These are phyloP conservation scores for Cetonia aurata DNA, from an alignment of 2,888 invertebrate species.

Conservation along the genomic window DNA sequence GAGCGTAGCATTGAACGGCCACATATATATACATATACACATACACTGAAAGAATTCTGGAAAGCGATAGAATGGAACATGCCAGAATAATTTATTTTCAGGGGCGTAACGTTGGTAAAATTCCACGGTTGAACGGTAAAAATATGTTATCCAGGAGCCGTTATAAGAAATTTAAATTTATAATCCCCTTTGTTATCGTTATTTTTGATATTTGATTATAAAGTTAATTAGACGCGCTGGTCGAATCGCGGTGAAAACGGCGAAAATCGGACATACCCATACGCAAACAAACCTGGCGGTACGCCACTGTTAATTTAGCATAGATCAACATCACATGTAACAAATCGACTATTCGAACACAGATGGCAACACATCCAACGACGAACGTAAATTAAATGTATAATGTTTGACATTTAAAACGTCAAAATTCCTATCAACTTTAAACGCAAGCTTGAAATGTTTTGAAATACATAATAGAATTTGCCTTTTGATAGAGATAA, in stretches of 20 bases:
- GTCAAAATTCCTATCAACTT: too few species aligned
- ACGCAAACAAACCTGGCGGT: background rate
- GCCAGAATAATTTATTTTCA: constrained; percentile 39
- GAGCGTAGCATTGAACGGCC: constrained; percentile 30
- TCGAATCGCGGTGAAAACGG: too few species aligned
- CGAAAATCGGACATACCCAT: too few species aligned
- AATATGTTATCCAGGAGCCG: too few species aligned
- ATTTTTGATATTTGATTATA: background rate
- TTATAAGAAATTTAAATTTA: background rate
- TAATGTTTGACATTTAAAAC: too few species aligned
- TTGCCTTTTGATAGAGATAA: background rate
- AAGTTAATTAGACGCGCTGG: background rate
- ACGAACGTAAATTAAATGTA: background rate
- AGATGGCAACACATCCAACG: background rate
- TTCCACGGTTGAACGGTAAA: too few species aligned
- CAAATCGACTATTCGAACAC: too few species aligned
- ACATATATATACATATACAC: constrained; percentile 44
- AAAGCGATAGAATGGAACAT: constrained; percentile 43
- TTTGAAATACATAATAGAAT: background rate
- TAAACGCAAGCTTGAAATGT: too few species aligned
- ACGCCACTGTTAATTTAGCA: constrained; percentile 22
- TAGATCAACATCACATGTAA: background rate
- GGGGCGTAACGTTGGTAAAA: background rate
- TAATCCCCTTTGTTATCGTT: background rate
- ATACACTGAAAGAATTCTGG: constrained; percentile 41